Percentiles rank a stretch among this genome's conserved stretches.
Conservation (phyloP, 2,888 invertebrate species). For the Drosophila gaucha region DNA sequence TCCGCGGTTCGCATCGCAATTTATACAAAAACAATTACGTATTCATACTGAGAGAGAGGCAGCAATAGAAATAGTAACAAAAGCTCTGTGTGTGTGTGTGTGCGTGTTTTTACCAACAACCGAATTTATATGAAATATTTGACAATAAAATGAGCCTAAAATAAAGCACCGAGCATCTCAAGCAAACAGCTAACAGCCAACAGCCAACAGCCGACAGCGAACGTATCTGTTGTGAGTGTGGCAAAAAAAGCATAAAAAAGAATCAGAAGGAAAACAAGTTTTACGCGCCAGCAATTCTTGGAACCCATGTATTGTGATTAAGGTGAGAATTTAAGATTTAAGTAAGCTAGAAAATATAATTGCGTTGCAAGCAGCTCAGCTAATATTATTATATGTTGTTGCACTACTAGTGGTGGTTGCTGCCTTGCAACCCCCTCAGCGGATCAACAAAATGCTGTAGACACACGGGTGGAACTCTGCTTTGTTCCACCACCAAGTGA, state of each 20-base stretch:
- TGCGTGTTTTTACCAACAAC: background rate
- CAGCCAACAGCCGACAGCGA: background rate
- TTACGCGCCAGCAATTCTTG: constrained; percentile 30
- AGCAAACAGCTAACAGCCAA: constrained; percentile 2
- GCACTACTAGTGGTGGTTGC: constrained; percentile 28
- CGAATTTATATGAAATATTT: constrained; percentile 36
- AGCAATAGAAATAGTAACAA: constrained; percentile 14
- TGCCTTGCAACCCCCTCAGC: constrained; percentile 2
- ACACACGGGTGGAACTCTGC: too few species aligned
- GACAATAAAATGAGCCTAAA: constrained; percentile 42
- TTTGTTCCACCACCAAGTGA: background rate
- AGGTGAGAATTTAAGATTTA: constrained; percentile 21
- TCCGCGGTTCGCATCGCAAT: constrained; percentile 19
- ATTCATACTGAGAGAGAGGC: constrained; percentile 20
- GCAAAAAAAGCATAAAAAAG: background rate
- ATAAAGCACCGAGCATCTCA: constrained; percentile 35
- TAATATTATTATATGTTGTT: background rate
- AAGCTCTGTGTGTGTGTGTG: background rate
- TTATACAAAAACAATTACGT: constrained; percentile 51
- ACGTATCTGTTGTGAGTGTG: constrained; percentile 20
- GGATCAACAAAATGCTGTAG: constrained; percentile 17
- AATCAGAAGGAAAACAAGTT: constrained; percentile 34
- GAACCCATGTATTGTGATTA: constrained; percentile 28
- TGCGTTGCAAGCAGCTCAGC: constrained; percentile 30
- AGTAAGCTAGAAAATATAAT: constrained; percentile 16